Evolutionary conservation across 1,140 invertebrate species (phyloP), one percentile per base, ranked within the genome.

Genomic region (Ceratosolen solmsi): DNA sequence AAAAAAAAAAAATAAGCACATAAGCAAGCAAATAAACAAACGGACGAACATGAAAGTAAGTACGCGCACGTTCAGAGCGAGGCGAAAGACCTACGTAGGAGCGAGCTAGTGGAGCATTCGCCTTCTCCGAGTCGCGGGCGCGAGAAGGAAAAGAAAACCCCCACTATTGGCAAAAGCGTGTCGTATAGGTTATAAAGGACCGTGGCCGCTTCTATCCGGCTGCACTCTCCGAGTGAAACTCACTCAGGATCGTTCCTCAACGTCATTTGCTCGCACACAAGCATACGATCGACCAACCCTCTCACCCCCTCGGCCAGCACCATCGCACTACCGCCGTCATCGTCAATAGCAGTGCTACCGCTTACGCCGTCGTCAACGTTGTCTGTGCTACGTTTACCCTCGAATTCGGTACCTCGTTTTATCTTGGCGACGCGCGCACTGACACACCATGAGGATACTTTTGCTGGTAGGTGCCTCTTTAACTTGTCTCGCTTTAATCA

Each of bases 201-300:
- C 88, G 89, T 86, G 83, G 82, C 79, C 54, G 82, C 83, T 87
- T 89, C 88, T 89, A 90, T 87, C 90, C 88, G 82, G 85, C 88
- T 92, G 87, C 91, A 92, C 90, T 91, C 90, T 89, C 89, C 89
- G 87, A 90, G 90, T 91, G 90, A 91, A 91, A 91, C 89, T 90
- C 89, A 87, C 84, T 78, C 86, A 87, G 88, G 86, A 88, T 86
- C 87, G 88, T 89, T 88, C 86, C 85, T 85, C 68, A 60, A 41
- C 77, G 68, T 72, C 33, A 72, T 27, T 77, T 68, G 27, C 27
- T 25, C 36, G 13, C 25, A 63, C 9, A 65, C 56, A 36, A 22
- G 17, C 13, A 27, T 33, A 56, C n/a, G 27, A 33, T 11, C 63
- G n/a, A 68, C 63, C 15, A 30, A 2, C 36, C 38, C n/a, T n/a